Evolutionary conservation across 2,113 vertebrate species (phyloP), one percentile per base, ranked within the genome.

Genomic region (Halichoerus grypus): DNA sequence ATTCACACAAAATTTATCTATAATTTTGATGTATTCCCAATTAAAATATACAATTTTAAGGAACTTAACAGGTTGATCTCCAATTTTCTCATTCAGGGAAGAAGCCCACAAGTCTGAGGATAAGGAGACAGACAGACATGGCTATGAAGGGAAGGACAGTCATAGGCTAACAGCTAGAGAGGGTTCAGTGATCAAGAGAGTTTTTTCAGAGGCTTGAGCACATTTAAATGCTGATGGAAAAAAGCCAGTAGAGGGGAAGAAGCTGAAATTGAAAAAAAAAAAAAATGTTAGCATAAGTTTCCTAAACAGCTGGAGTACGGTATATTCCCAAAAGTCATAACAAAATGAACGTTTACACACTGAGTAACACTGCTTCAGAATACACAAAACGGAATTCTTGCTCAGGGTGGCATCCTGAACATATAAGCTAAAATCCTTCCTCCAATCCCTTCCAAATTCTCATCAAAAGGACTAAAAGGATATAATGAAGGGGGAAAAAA

Each of bases 361-460:
- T 81, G n/a, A 88, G 42, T 19, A 88, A 55, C 26, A 87, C 24
- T 61, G 31, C 71, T 85, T 90, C 31, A 51, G 79, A 80, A 89
- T 57, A 84, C 6, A 63, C 3, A 76, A 87, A 87, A 84, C 28
- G 81, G 76, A 96, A 94, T 53, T 80, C 11, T 86, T 88, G 22
- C 51, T 97, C 8, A 88, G 33, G 28, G 18, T 94, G 33, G 36
- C 39, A 79, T 74, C 49, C 67, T 84, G 49, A 80, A 81, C 3
- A 81, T 12, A 61, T 39, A 42, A 55, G 26, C 63, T 82, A 72
- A 74, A 92, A 1, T 53, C 6, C 53, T 83, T 81, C 14, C n/a
- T 94, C 88, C 28, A 92, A 61, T 80, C 51, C 28, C n/a, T 88
- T 97, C n/a, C 31, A 46, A 88, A 69, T 61, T 95, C 33, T 80